A percentile compares a stretch with the other conserved stretches of the same genome.
Conservation (phyloP, 2,113 vertebrate species). For the Sminthopsis crassicaudata region DNA sequence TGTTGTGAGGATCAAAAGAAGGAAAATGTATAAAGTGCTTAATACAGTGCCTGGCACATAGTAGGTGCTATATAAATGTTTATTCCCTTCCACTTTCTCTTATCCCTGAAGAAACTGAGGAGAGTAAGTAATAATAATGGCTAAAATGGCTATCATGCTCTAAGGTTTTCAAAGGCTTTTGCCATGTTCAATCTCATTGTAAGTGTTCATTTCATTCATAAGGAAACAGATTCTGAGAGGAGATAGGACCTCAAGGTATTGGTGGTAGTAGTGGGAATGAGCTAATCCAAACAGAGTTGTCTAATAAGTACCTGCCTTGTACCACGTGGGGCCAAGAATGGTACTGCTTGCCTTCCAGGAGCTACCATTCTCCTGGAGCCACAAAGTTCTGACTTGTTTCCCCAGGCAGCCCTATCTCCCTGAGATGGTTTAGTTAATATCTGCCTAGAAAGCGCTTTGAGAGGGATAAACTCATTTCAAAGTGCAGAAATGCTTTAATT, state of each 20-base stretch:
- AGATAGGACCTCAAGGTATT: background rate
- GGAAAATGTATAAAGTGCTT: background rate
- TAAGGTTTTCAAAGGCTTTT: background rate
- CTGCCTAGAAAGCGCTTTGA: background rate
- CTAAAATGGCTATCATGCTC: background rate
- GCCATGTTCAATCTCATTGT: background rate
- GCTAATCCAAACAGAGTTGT: background rate
- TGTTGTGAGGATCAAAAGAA: background rate
- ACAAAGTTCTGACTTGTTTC: background rate
- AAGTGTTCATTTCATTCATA: background rate
- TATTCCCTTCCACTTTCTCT: background rate
- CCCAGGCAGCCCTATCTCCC: background rate
- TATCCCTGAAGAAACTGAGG: background rate
- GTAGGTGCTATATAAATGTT: background rate
- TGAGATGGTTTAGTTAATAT: background rate
- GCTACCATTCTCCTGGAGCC: background rate
- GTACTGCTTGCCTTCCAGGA: too few species aligned
- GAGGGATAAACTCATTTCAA: background rate
- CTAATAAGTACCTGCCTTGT: background rate
- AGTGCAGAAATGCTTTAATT: constrained; percentile 50
- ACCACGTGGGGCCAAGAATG: background rate
- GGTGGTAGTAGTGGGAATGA: too few species aligned
- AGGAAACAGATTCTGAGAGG: background rate
- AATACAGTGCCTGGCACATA: background rate
- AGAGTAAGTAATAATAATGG: background rate